Evolutionary conservation across 30 jellyfish, hydroid and myxozoan species (phyloP).

Genomic region (Pseudorhiza aurosa): DNA sequence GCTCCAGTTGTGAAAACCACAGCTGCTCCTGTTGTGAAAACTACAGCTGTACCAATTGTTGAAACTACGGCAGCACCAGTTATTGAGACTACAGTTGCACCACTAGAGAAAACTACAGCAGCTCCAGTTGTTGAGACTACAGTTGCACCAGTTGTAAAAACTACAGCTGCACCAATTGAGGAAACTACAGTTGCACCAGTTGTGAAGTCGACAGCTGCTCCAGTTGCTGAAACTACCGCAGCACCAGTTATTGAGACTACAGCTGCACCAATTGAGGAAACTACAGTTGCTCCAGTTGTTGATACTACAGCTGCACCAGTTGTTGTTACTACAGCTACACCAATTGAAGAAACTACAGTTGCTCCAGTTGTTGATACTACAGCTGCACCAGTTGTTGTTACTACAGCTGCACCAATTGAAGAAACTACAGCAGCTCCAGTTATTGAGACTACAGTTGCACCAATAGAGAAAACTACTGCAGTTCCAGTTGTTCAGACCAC

Average conservation of each 20-base stretch:
- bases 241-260: constrained; percentile 30
- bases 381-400: constrained; percentile 2
- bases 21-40: constrained; percentile 49
- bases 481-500: constrained; percentile 34
- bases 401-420: background rate
- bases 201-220: constrained; percentile 28
- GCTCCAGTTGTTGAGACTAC: constrained; percentile 3
- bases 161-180: constrained; percentile 23
- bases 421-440: constrained; percentile 39
- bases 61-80: constrained; percentile 46
- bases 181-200: constrained; percentile 14
- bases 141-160: constrained; percentile 23
- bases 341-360: constrained; percentile 6
- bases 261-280: background rate
- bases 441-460: constrained; percentile 18
- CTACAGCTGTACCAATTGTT: constrained; percentile 31
- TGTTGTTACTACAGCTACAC: constrained; percentile 1
- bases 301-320: constrained; percentile 34
- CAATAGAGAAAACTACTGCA: constrained; percentile 51
- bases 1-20: constrained; percentile 45
- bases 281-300: background rate
- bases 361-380: constrained; percentile 9
- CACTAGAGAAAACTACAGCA: constrained; percentile 2
- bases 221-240: constrained; percentile 15
- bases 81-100: constrained; percentile 27